Percentiles rank a stretch among this genome's conserved stretches.
Evolutionary conservation across 2,888 invertebrate genomes (phyloP).

Genomic region (Drosophila borborema): DNA sequence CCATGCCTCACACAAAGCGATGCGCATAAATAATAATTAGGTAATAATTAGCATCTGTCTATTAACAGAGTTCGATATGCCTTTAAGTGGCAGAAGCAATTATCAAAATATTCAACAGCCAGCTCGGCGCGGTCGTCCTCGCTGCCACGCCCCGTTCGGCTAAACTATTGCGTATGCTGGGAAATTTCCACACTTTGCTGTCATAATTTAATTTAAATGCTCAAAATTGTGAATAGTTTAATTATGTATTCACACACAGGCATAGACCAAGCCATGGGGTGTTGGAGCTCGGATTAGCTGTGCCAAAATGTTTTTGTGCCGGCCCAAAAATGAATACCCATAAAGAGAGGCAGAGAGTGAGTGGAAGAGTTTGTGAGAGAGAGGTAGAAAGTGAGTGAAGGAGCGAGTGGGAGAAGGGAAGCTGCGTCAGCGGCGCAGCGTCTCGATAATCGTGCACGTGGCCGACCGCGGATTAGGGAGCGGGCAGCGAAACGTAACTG

Average conservation of each 20-base stretch:
- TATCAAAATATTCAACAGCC: slow-evolving; percentile 23
- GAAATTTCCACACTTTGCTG: slow-evolving; percentile 54
- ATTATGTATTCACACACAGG: slow-evolving; percentile 70
- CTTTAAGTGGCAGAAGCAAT: slow-evolving; percentile 56
- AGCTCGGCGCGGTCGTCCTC: neutral
- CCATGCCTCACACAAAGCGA: neutral
- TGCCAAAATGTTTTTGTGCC: slow-evolving; percentile 54
- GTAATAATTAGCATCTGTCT: slow-evolving; percentile 77
- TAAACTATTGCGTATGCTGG: slow-evolving; percentile 11
- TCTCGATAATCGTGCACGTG: slow-evolving; percentile 61
- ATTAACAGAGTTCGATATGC: slow-evolving; percentile 73
- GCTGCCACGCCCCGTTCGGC: neutral
- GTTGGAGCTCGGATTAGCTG: slow-evolving; percentile 41
- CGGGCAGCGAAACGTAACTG: slow-evolving; percentile 43
- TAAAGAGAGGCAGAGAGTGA: slow-evolving; percentile 7
- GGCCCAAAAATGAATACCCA: slow-evolving; percentile 47
- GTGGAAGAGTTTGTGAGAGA: neutral
- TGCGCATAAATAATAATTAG: slow-evolving; percentile 74
- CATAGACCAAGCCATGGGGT: slow-evolving; percentile 10
- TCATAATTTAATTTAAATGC: slow-evolving; percentile 79
- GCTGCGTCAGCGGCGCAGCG: slow-evolving; percentile 19
- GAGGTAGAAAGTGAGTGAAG: neutral
- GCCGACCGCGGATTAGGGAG: slow-evolving; percentile 58
- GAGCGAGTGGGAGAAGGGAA: neutral
- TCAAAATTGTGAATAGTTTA: slow-evolving; percentile 77